Conservation (phyloP, 30 jellyfish, hydroid and myxozoan genomes). For the Aurelia aurita complex sp. Pacific region DNA sequence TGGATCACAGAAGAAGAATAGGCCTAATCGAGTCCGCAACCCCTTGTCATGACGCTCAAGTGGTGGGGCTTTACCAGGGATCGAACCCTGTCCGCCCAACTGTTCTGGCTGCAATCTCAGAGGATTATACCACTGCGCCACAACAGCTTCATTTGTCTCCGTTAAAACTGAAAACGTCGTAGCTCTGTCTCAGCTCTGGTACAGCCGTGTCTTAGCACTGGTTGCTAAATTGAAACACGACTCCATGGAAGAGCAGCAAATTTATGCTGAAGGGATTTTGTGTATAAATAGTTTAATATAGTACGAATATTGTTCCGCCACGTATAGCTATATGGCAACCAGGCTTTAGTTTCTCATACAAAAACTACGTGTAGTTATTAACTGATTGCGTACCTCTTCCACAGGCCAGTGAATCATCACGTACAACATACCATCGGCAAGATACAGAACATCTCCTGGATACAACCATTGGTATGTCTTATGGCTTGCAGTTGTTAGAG, state of each 20-base stretch:
- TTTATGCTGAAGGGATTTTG: too few relatives aligned
- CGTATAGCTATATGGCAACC: conserved; percentile 11
- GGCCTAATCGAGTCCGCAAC: too few relatives aligned
- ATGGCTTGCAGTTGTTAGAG: conserved; percentile 62
- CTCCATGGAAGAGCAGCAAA: too few relatives aligned
- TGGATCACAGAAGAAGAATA: neutral
- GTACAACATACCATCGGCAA: neutral
- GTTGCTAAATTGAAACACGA: neutral
- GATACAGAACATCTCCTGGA: conserved; percentile 44
- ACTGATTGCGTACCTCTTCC: neutral
- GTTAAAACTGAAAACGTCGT: neutral
- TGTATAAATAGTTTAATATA: too few relatives aligned
- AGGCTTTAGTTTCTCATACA: neutral
- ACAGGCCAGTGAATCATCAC: neutral
- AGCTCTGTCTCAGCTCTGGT: conserved; percentile 23
- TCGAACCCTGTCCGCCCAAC: too few relatives aligned
- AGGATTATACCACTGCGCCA: too few relatives aligned
- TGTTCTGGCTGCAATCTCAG: too few relatives aligned
- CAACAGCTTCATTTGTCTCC: neutral
- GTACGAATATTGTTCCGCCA: neutral
- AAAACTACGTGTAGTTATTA: too few relatives aligned
- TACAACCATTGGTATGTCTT: conserved; percentile 35
- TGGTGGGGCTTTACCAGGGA: too few relatives aligned
- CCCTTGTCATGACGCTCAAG: too few relatives aligned
- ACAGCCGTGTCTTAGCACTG: conserved; percentile 21